Conservation (phyloP, 2,797 vertebrate genomes). For the Microchirus variegatus region DNA sequence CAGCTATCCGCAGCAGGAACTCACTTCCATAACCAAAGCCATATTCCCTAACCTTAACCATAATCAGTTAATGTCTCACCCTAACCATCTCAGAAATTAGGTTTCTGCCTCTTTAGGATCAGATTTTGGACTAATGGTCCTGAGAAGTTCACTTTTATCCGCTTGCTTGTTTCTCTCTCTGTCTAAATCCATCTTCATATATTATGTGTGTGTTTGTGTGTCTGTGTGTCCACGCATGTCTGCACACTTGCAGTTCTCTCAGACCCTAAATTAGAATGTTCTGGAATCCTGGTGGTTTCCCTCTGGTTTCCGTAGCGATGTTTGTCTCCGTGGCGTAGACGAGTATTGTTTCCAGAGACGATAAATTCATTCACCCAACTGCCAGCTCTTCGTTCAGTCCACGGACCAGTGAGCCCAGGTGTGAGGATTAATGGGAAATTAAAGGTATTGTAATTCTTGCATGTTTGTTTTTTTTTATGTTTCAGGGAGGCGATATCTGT, state of each 20-base stretch:
- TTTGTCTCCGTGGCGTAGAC: conserved; percentile 55
- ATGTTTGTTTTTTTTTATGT: conserved; percentile 48
- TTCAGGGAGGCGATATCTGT: conserved; percentile 95
- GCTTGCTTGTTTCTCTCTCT: conserved; percentile 8
- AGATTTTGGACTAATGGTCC: no score
- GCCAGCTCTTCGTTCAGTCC: conserved; percentile 51
- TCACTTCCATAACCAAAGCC: no score
- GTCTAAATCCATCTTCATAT: conserved; percentile 4
- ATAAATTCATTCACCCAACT: conserved; percentile 45
- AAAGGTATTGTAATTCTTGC: conserved; percentile 27
- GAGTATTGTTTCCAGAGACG: conserved; percentile 35
- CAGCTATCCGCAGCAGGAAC: no score
- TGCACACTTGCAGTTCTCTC: conserved; percentile 22
- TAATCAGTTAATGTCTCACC: no score
- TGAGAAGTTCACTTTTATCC: neutral
- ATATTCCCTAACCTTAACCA: no score
- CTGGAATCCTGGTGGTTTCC: conserved; percentile 77
- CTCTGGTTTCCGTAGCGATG: conserved; percentile 67
- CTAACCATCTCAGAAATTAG: no score
- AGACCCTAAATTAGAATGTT: conserved; percentile 67
- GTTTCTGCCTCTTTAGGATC: no score
- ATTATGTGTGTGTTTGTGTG: conserved; percentile 6
- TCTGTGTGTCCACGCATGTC: neutral
- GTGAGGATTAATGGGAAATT: conserved; percentile 44
- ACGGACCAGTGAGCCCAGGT: conserved; percentile 41